These are phyloP conservation scores for Anoplolepis gracilipes DNA, from an alignment of 1,140 invertebrate species.

Conservation along the genomic window DNA sequence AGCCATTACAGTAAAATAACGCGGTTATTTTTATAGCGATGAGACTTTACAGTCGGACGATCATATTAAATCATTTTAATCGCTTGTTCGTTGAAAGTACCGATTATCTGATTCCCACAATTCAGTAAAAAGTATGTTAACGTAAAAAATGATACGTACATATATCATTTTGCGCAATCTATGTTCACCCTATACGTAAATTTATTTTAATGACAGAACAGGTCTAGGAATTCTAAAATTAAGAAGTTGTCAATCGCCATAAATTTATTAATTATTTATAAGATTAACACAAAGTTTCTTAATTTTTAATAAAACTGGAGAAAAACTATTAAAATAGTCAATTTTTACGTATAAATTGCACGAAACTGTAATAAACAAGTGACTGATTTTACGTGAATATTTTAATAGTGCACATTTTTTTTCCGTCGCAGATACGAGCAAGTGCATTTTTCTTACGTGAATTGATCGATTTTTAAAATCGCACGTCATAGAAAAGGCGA, in stretches of 20 bases:
- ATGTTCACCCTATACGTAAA: not conserved
- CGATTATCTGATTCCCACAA: constrained; percentile 42
- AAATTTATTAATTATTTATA: constrained; percentile 16
- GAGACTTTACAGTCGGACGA: constrained; percentile 7
- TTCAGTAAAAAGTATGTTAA: constrained; percentile 21
- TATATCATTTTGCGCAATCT: constrained; percentile 14
- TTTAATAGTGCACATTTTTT: constrained; percentile 33
- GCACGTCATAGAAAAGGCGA: constrained; percentile 13
- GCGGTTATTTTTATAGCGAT: constrained; percentile 23
- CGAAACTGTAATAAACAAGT: constrained; percentile 24
- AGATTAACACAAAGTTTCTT: constrained; percentile 1
- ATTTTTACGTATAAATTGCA: not conserved
- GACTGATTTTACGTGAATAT: constrained; percentile 2
- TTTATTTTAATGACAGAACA: constrained; percentile 28
- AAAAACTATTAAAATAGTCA: not conserved
- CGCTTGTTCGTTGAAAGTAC: constrained; percentile 25
- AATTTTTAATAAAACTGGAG: not conserved
- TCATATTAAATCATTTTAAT: constrained; percentile 44
- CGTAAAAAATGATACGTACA: constrained; percentile 11
- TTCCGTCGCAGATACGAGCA: not conserved
- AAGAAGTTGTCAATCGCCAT: constrained; percentile 25
- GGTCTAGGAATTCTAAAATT: constrained; percentile 19
- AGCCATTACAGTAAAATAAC: constrained; percentile 2
- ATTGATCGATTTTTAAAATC: constrained; percentile 20
- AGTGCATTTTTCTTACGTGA: not conserved